Percentiles rank a stretch among this genome's conserved stretches.
Conservation (phyloP, 2,888 invertebrate genomes). For the Tinea semifulvella region DNA sequence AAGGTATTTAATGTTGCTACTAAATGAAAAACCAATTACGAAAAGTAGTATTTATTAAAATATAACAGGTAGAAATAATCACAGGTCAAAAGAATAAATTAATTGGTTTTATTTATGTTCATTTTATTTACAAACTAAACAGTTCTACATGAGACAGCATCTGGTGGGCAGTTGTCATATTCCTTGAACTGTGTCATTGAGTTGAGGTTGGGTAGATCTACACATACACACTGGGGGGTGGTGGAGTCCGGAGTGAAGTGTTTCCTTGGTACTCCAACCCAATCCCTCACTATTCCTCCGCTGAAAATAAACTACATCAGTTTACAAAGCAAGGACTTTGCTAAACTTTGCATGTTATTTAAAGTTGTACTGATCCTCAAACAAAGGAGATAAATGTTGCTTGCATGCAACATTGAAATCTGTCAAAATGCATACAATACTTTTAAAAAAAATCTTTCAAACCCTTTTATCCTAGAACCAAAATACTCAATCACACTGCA, state of each 20-base stretch:
- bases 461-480: no score
- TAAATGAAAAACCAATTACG: constrained; percentile 12
- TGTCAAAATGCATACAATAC: no score
- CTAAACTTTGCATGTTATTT: no score
- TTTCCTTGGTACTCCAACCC: constrained; percentile 91
- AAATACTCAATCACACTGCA: no score
- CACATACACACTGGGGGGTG: constrained; percentile 84
- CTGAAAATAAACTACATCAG: constrained; percentile 57
- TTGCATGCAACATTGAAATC: no score
- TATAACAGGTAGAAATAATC: background rate
- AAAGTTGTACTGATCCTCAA: no score
- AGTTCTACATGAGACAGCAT: constrained; percentile 63
- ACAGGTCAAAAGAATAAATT: background rate
- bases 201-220: constrained; percentile 58
- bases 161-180: constrained; percentile 71
- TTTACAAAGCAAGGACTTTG: no score
- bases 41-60: background rate
- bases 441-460: no score
- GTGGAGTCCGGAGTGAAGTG: constrained; percentile 75
- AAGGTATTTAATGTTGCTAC: constrained; percentile 16
- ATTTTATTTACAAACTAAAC: no score
- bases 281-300: constrained; percentile 87
- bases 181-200: constrained; percentile 63
- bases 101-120: no score
- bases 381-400: no score